Conservation (phyloP, 2,797 vertebrate species). For the Oceanodroma leucorhoa region DNA sequence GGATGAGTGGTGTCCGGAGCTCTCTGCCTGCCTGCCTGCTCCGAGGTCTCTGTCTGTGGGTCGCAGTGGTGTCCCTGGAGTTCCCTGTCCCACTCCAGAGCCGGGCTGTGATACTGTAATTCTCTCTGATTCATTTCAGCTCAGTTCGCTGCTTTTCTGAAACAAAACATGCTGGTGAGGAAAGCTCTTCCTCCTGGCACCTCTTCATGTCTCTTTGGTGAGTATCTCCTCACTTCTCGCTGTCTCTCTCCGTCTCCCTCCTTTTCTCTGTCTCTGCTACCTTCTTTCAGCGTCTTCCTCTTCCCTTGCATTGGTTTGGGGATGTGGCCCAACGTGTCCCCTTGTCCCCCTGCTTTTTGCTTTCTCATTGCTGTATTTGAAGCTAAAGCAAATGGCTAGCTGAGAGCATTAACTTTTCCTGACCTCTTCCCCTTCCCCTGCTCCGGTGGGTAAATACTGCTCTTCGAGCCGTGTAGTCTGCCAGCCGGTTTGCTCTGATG, state of each 20-base stretch:
- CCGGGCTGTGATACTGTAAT: conserved; percentile 71
- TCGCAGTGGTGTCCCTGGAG: neutral
- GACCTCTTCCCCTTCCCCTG: neutral
- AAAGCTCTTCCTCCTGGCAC: conserved; percentile 95
- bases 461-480: accelerated
- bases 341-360: neutral
- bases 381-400: neutral
- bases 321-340: neutral
- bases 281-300: neutral
- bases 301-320: neutral
- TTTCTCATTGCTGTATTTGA: neutral
- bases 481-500: neutral
- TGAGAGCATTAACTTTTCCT: neutral
- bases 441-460: neutral
- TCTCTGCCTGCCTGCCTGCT: neutral
- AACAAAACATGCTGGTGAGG: conserved; percentile 99
- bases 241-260: neutral
- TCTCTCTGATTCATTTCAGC: conserved; percentile 90
- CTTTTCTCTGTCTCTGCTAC: neutral
- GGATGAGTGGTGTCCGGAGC: accelerated
- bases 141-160: conserved; percentile 99
- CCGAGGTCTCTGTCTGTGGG: neutral
- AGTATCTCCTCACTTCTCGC: conserved; percentile 78
- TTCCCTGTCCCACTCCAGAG: neutral
- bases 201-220: conserved; percentile 97